These are phyloP conservation scores for Emys orbicularis DNA, from an alignment of 2,797 vertebrate genomes.

Conservation along the genomic window DNA sequence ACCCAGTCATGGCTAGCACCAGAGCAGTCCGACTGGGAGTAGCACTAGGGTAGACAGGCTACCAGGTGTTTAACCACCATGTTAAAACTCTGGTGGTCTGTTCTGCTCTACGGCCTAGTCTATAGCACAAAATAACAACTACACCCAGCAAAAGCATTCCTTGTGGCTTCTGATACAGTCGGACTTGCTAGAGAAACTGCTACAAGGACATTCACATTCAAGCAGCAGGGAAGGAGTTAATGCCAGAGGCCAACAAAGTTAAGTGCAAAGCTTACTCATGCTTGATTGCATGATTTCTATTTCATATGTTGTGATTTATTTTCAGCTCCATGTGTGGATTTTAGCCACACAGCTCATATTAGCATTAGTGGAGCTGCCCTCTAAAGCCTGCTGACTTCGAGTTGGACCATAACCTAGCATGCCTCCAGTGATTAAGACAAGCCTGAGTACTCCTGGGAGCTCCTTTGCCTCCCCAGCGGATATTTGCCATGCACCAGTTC, in stretches of 20 bases:
- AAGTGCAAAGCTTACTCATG: background rate
- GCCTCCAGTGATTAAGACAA: background rate
- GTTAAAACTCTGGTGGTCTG: background rate
- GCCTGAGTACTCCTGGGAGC: background rate
- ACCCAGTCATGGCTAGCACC: background rate
- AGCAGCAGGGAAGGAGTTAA: constrained; percentile 22
- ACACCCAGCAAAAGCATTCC: background rate
- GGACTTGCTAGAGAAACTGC: background rate
- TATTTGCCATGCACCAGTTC: accelerated
- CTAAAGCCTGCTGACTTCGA: background rate
- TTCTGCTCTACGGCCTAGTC: background rate
- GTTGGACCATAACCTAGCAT: accelerated
- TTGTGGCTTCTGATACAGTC: background rate
- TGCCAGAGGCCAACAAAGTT: background rate
- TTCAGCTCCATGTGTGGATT: background rate
- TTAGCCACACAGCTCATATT: background rate
- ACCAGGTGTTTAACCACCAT: accelerated
- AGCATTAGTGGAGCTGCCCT: accelerated
- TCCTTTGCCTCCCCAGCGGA: background rate
- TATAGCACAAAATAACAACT: background rate
- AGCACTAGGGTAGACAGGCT: background rate
- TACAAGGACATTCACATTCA: background rate
- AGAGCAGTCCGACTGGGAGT: background rate
- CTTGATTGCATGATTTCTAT: background rate
- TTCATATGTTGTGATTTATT: constrained; percentile 16